Percentiles rank a stretch among this genome's conserved stretches.
phyloP scores from a whole-genome alignment of 2,113 vertebrate genomes.

The Fulmarus glacialis region DNA sequence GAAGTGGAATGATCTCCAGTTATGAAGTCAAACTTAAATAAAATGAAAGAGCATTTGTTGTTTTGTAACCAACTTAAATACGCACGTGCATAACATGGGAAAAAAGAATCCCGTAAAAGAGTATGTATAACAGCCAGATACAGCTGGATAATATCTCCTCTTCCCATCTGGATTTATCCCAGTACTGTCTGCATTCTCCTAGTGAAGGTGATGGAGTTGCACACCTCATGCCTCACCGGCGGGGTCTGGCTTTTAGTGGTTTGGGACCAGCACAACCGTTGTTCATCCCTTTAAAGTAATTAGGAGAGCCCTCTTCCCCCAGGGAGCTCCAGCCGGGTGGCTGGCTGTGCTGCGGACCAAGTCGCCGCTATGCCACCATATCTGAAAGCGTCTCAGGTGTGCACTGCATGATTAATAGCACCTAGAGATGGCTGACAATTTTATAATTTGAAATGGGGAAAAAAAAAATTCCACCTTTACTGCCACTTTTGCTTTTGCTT shows the following conservation, averaged over 20 bases:
- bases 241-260: background rate
- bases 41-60: background rate
- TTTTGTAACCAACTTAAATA: background rate
- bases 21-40: background rate
- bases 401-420: background rate
- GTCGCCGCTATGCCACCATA: background rate
- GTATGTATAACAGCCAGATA: background rate
- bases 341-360: background rate
- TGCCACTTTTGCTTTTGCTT: background rate
- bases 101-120: background rate
- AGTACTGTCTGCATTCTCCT: background rate
- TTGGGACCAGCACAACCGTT: rapidly evolving
- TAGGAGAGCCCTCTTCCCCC: background rate
- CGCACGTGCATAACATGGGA: rapidly evolving
- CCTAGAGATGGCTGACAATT: background rate
- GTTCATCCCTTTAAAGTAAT: background rate
- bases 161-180: background rate
- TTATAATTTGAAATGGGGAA: background rate
- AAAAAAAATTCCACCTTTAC: background rate
- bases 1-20: background rate
- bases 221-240: background rate
- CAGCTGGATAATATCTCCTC: background rate
- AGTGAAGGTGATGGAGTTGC: background rate
- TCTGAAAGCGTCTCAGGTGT: background rate
- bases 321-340: background rate